A percentile compares a stretch with the other conserved stretches of the same genome.
phyloP scores from a whole-genome alignment of 2,797 vertebrate genomes.

The Betta splendens region DNA sequence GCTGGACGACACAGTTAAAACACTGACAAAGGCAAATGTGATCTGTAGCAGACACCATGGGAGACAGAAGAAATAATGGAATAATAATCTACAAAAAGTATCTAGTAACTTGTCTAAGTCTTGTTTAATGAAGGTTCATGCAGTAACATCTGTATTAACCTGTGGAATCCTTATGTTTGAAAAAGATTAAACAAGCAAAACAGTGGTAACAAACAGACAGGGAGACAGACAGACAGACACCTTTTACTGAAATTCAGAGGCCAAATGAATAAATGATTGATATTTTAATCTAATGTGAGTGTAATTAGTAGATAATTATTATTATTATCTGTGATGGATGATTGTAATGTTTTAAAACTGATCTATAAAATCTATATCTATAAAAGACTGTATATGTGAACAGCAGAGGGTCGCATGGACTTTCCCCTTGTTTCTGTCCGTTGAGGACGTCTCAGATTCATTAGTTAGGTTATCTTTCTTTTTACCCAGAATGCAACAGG shows the following conservation, averaged over 20 bases:
- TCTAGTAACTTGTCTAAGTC: no score
- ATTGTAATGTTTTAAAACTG: conserved; percentile 20
- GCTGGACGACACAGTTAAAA: background rate
- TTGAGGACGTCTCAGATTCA: conserved; percentile 66
- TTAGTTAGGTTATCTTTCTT: conserved; percentile 63
- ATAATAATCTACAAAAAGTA: no score
- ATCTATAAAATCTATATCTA: conserved; percentile 18
- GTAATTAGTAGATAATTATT: conserved; percentile 10
- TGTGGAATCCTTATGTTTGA: no score
- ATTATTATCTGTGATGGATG: conserved; percentile 31
- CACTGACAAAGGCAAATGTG: conserved; percentile 8
- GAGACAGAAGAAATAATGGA: no score
- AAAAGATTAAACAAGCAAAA: no score
- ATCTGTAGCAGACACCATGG: background rate
- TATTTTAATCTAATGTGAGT: background rate
- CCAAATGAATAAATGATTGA: background rate
- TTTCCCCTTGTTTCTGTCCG: conserved; percentile 67
- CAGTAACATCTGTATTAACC: no score
- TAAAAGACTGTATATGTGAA: no score
- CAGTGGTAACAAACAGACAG: no score
- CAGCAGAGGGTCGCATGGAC: conserved; percentile 34
- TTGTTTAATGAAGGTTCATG: no score
- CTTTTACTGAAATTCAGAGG: conserved; percentile 12
- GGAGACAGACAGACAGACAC: no score
- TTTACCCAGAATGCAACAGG: conserved; percentile 67